Percentiles rank a stretch among this genome's conserved stretches.
phyloP scores from a whole-genome alignment of 1,140 invertebrate genomes.

The Orchestia grillus region DNA sequence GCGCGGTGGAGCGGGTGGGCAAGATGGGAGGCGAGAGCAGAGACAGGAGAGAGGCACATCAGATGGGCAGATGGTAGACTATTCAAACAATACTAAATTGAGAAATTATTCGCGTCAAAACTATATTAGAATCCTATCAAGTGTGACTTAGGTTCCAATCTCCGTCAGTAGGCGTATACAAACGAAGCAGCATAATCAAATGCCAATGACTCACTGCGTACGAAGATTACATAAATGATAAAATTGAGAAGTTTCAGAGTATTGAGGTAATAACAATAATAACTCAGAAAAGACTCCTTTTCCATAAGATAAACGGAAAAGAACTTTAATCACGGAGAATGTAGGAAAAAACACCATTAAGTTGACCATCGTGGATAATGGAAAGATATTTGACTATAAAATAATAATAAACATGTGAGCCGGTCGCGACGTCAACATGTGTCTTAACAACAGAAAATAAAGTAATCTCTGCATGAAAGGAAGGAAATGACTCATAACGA shows the following conservation, averaged over 20 bases:
- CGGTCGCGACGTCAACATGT: neutral
- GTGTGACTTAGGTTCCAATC: neutral
- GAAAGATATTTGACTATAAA: neutral
- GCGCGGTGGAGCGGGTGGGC: neutral
- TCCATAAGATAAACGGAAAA: neutral
- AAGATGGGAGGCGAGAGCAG: neutral
- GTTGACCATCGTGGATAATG: neutral
- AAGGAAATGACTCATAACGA: constrained; percentile 25
- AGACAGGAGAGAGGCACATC: neutral
- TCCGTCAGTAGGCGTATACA: neutral
- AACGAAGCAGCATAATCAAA: neutral
- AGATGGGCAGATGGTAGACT: neutral
- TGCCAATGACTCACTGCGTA: neutral
- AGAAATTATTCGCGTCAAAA: neutral
- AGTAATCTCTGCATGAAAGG: neutral
- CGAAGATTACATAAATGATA: neutral
- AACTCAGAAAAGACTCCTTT: neutral
- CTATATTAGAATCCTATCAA: neutral
- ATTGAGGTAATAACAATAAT: neutral
- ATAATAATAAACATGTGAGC: neutral
- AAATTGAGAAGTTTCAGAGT: neutral
- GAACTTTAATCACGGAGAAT: neutral
- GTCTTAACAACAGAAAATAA: neutral
- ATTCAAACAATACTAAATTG: neutral
- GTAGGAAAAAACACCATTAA: neutral